Base-by-base conservation (phyloP, 1,140 invertebrate genomes). In the Yoshiicerus persimilis region DNA sequence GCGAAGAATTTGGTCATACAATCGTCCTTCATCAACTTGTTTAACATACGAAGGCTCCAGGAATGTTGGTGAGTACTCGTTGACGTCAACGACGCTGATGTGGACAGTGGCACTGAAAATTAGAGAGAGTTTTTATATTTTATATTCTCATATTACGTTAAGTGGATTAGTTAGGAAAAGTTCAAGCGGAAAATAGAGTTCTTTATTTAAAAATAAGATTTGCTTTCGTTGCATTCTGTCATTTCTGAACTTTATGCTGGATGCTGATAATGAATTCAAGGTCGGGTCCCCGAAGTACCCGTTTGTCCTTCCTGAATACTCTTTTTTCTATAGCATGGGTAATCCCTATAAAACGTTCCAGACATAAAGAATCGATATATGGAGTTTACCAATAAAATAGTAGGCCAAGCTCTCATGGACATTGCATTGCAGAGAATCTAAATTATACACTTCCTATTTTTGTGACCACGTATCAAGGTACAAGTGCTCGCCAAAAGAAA, bases 81-180 rank as follows among this genome's bases (percentile, higher is more conserved):
- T 99, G 86, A 98, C 97, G 93, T 99, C 97, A 64, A 96, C 95
- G 84, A 99, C 98, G n/a, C 96, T 96, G 90, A 99, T 97, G 92
- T 98, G 96, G 41, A 99, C 97, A 87, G 97, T 97, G 0, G 97
- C 97, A 91, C 97, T 97, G 94, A 36, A 94, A 93, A 92, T 91
- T 92, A 92, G 91, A 90, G 86, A 87, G 32, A 34, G 1, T 36
- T 36, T 4, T 4, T 10, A 30, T 30, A 70, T 16, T 56, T 56
- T n/a, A 56, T 56, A n/a, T 5, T n/a, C n/a, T 16, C 47, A 56
- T 4, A 56, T 56, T 56, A 56, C 47, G 16, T n/a, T 56, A 56
- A 56, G 47, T 56, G 47, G 47, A 56, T 56, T 56, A 56, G 47
- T 56, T 56, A n/a, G 0, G 20, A 56, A 56, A 16, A n/a, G 5